These are phyloP conservation scores for Thalassoma bifasciatum DNA, from an alignment of 2,113 vertebrate genomes.

Conservation along the genomic window DNA sequence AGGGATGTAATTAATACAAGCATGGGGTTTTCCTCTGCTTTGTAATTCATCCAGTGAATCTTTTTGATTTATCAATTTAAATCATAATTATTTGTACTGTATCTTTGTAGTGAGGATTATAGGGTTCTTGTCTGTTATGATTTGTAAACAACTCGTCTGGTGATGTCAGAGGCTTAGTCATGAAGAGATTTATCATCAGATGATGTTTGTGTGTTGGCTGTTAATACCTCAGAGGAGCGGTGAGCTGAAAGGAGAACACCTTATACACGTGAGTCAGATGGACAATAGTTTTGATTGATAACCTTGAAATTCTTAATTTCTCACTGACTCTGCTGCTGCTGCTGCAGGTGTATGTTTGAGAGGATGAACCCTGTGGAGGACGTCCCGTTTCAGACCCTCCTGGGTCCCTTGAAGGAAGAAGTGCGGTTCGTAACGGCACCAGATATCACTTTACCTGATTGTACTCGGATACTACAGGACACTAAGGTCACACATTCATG, in stretches of 20 bases:
- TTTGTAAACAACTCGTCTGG: constrained; percentile 55
- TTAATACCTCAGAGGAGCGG: constrained; percentile 11
- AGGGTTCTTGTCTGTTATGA: constrained; percentile 6
- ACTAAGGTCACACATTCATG: constrained; percentile 86
- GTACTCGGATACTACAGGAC: constrained; percentile 81
- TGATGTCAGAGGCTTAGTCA: constrained; percentile 75
- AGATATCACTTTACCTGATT: constrained; percentile 80
- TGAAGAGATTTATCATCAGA: constrained; percentile 60
- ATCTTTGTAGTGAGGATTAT: constrained; percentile 4
- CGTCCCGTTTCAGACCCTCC: constrained; percentile 85
- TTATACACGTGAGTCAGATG: constrained; percentile 17
- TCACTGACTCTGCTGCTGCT: background rate
- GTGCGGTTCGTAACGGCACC: constrained; percentile 56
- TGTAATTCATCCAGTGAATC: too few species aligned
- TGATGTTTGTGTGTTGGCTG: constrained; percentile 28
- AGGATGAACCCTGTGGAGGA: constrained; percentile 89
- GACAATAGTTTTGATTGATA: background rate
- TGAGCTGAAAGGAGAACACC: background rate
- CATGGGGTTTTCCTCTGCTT: too few species aligned
- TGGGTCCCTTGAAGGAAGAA: constrained; percentile 64
- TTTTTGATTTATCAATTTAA: background rate
- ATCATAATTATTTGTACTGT: background rate
- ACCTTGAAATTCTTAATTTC: background rate
- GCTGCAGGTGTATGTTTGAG: constrained; percentile 24
- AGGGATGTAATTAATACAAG: too few species aligned